A percentile compares a stretch with the other conserved stretches of the same genome.
Conservation (phyloP, 2,797 vertebrate genomes). For the Galagoides demidoff region DNA sequence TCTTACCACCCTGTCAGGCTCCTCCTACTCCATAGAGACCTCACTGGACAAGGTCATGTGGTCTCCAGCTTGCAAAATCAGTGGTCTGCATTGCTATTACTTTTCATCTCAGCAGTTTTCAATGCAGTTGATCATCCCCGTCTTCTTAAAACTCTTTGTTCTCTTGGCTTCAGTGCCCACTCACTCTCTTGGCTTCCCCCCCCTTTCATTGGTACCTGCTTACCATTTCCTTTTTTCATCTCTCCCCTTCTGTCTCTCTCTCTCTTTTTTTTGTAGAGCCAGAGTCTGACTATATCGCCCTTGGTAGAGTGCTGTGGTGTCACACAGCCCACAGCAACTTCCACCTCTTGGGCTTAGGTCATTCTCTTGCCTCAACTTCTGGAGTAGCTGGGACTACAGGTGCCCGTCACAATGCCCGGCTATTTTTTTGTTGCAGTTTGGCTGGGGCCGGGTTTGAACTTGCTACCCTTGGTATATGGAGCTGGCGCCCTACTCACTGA, state of each 20-base stretch:
- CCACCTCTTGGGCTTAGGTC: no score
- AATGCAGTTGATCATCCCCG: no score
- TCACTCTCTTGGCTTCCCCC: neutral
- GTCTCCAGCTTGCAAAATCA: neutral
- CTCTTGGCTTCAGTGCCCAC: neutral
- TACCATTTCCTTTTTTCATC: neutral
- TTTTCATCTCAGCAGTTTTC: neutral
- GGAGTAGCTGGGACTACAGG: no score
- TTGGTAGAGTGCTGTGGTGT: no score
- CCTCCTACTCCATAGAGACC: neutral
- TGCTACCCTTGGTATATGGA: no score
- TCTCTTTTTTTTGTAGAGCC: neutral
- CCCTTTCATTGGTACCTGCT: neutral
- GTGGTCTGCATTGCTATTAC: neutral
- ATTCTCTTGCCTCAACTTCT: no score
- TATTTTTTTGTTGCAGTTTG: no score
- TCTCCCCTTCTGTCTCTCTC: neutral
- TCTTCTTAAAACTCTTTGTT: neutral
- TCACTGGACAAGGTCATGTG: neutral
- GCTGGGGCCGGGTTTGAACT: no score
- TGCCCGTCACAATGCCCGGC: no score
- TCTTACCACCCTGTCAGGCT: neutral
- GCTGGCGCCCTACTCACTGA: no score
- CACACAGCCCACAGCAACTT: no score
- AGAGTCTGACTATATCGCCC: no score